Evolutionary conservation across 2,888 invertebrate species (phyloP).

Genomic region (Ditula angustiorana): DNA sequence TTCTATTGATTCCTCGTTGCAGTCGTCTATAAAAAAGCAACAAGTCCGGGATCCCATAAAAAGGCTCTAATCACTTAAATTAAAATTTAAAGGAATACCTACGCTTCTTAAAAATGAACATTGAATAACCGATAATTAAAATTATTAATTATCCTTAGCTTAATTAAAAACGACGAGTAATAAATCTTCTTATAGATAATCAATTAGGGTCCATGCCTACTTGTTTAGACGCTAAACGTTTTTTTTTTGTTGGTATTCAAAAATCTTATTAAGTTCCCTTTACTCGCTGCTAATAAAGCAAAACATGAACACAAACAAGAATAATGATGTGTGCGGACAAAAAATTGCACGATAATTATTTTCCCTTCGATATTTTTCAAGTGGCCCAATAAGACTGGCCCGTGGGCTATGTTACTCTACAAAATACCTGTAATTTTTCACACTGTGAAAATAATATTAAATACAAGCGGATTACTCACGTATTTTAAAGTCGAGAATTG

Average conservation of each 20-base stretch:
- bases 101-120: no score
- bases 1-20: no score
- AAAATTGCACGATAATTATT: slow-evolving; percentile 30
- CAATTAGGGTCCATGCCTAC: not conserved
- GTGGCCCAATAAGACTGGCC: not conserved
- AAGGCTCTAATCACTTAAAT: no score
- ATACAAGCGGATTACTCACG: no score
- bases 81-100: no score
- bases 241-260: not conserved
- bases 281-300: not conserved
- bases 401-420: no score
- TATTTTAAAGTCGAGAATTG: no score
- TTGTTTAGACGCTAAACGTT: not conserved
- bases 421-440: no score
- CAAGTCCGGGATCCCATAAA: no score
- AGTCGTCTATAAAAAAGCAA: no score
- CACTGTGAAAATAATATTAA: no score
- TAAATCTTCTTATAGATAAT: not conserved
- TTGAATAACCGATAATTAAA: no score
- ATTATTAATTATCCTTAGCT: not conserved
- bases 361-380: slow-evolving; percentile 41
- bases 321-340: slow-evolving; percentile 22
- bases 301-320: slow-evolving; percentile 11
- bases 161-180: not conserved
- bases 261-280: not conserved